Base-by-base conservation (phyloP, 2,113 vertebrate genomes). In the Thalassarche chlororhynchos region DNA sequence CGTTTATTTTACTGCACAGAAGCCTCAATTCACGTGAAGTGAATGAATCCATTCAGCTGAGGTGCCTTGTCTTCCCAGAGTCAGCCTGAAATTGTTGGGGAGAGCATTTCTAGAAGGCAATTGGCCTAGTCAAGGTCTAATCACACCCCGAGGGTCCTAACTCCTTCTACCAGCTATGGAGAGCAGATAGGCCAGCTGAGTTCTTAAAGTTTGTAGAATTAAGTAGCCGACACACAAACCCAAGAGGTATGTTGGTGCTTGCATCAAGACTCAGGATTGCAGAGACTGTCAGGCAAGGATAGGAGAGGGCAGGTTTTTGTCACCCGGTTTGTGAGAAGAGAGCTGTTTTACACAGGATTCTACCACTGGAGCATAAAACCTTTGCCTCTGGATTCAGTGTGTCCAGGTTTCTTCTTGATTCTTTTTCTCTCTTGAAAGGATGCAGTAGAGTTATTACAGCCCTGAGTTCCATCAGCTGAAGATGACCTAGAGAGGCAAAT, bases 311-410 rank as follows among this genome's bases (percentile, higher is more conserved):
- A 75, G 23, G 4, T 20, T 80, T 87, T 75, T 87, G 14, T 68
- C 34, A 29, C 8, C 5, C 0, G 0, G 4, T 36, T 32, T 87
- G 17, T 44, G 31, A 68, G 47, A 44, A 85, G 23, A 64, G 8
- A 76, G 28, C 9, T 91, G 29, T 44, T 87, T 52, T 46, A 52
- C 44, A 20, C 7, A 68, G 42, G 15, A n/a, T 62, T 87, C 23
- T 81, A 12, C 42, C 20, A 3, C 7, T 51, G 12, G 24, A 54
- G 9, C 79, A 42, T 55, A n/a, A 81, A 81, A 74, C 10, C 32
- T 91, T 78, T 84, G 28, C 8, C 9, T 21, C 42, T 79, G 52
- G 26, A 46, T 69, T 24, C 28, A 75, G 5, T 8, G 5, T 32
- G 24, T 65, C 12, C 7, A 31, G 9, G 13, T 44, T 90, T 83